Percentiles rank a stretch among this genome's conserved stretches.
Evolutionary conservation across 2,113 vertebrate species (phyloP).

Genomic region (Brachyhypopomus occidentalis): DNA sequence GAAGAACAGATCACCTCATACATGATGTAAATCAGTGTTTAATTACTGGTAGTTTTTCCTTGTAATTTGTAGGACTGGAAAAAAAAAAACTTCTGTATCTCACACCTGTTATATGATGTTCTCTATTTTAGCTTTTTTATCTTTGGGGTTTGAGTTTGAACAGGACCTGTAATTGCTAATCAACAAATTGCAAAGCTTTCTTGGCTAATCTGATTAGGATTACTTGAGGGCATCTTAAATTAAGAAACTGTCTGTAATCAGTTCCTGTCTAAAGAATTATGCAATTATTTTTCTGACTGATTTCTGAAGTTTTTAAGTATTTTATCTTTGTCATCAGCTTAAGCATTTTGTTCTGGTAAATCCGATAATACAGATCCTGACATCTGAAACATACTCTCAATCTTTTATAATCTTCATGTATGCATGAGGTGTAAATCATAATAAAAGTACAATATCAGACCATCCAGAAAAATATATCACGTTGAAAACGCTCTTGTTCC

Average conservation of each 20-base stretch:
- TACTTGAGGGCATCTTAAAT: conserved; percentile 3
- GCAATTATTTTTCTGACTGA: neutral
- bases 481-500: too few species aligned
- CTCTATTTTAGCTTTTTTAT: neutral
- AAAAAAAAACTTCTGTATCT: conserved; percentile 1
- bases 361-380: neutral
- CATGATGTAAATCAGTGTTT: neutral
- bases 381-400: neutral
- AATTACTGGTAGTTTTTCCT: neutral
- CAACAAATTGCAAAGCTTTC: conserved; percentile 10
- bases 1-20: neutral
- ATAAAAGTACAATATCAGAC: neutral
- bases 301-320: neutral
- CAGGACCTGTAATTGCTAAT: neutral
- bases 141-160: neutral
- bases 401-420: neutral
- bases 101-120: neutral
- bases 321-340: neutral
- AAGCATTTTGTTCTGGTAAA: neutral
- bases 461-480: conserved; percentile 12
- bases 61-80: neutral
- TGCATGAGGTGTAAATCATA: too few species aligned
- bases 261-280: neutral
- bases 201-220: conserved; percentile 19
- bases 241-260: neutral